Conservation (phyloP, 2,888 invertebrate genomes). For the Calliopum simillimum region DNA sequence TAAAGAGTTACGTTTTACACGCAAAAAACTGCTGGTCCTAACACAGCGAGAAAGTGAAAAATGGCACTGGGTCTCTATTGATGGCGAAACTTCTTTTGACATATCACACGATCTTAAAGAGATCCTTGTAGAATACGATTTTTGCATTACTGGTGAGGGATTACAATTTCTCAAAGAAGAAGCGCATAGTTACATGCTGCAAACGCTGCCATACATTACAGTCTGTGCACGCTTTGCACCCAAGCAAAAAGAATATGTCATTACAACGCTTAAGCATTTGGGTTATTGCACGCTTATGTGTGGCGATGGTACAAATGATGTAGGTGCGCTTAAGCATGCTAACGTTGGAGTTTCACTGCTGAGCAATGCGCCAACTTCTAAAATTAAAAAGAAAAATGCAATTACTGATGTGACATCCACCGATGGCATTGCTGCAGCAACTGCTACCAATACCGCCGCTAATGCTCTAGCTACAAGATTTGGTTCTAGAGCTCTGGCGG, state of each 20-base stretch:
- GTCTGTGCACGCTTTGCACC: slow-evolving; percentile 98
- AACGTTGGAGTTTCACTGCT: slow-evolving; percentile 95
- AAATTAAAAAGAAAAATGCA: slow-evolving; percentile 54
- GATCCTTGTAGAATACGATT: slow-evolving; percentile 81
- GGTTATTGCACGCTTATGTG: slow-evolving; percentile 98
- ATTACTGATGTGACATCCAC: slow-evolving; percentile 37
- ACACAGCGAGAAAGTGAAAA: slow-evolving; percentile 60
- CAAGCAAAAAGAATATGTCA: slow-evolving; percentile 97
- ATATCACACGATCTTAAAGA: slow-evolving; percentile 66
- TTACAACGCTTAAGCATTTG: slow-evolving; percentile 84
- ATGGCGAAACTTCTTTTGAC: slow-evolving; percentile 68
- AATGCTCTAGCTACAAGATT: slow-evolving; percentile 37
- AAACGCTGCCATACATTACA: slow-evolving; percentile 85
- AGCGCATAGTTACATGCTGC: slow-evolving; percentile 73
- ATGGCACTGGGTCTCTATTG: slow-evolving; percentile 86
- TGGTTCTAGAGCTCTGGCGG: slow-evolving; percentile 38
- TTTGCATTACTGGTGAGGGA: slow-evolving; percentile 97
- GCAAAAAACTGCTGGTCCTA: slow-evolving; percentile 77
- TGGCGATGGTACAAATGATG: slow-evolving; percentile 99
- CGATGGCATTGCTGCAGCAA: slow-evolving; percentile 32
- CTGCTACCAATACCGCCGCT: slow-evolving; percentile 37
- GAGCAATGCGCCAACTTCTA: slow-evolving; percentile 79
- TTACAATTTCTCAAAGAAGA: slow-evolving; percentile 76
- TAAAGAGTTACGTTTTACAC: slow-evolving; percentile 89
- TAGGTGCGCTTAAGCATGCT: slow-evolving; percentile 98